phyloP scores from a whole-genome alignment of 2,888 invertebrate species.

The Nephrocerus scutellatus region DNA sequence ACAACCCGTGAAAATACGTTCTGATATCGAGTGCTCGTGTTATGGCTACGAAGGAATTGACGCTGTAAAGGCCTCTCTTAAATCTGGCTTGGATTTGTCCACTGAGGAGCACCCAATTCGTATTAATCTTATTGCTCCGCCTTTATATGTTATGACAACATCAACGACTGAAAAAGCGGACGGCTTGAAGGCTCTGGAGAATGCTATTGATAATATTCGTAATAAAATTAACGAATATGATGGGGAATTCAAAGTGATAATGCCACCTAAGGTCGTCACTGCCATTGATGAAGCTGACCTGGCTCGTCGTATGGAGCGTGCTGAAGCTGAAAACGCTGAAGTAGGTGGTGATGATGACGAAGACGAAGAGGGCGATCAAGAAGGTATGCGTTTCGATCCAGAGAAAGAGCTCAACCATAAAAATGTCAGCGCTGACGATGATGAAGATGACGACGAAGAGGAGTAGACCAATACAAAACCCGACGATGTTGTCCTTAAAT shows the following conservation, averaged over 20 bases:
- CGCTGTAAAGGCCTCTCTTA: constrained; percentile 90
- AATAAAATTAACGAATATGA: constrained; percentile 73
- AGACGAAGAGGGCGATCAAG: constrained; percentile 59
- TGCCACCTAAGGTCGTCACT: constrained; percentile 98
- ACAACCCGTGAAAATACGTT: constrained; percentile 92
- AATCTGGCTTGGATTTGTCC: constrained; percentile 81
- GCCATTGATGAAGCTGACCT: constrained; percentile 96
- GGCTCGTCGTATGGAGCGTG: constrained; percentile 85
- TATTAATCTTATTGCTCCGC: constrained; percentile 98
- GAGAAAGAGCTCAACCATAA: constrained; percentile 40
- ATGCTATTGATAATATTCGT: constrained; percentile 82
- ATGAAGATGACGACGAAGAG: constrained; percentile 29
- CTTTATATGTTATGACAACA: constrained; percentile 94
- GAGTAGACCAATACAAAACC: too few relatives aligned
- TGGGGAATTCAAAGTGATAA: constrained; percentile 90
- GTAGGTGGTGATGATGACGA: constrained; percentile 86
- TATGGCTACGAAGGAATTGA: constrained; percentile 98
- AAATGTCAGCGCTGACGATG: constrained; percentile 27
- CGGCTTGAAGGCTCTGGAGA: constrained; percentile 81
- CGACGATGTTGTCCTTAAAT: too few relatives aligned
- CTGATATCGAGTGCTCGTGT: constrained; percentile 89
- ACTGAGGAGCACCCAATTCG: constrained; percentile 93
- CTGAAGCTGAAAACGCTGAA: constrained; percentile 91
- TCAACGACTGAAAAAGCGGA: constrained; percentile 94
- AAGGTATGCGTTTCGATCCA: constrained; percentile 48